Percentiles rank a stretch among this genome's conserved stretches.
phyloP scores from a whole-genome alignment of 2,888 invertebrate species.

The Hydrotaea cyrtoneurina region DNA sequence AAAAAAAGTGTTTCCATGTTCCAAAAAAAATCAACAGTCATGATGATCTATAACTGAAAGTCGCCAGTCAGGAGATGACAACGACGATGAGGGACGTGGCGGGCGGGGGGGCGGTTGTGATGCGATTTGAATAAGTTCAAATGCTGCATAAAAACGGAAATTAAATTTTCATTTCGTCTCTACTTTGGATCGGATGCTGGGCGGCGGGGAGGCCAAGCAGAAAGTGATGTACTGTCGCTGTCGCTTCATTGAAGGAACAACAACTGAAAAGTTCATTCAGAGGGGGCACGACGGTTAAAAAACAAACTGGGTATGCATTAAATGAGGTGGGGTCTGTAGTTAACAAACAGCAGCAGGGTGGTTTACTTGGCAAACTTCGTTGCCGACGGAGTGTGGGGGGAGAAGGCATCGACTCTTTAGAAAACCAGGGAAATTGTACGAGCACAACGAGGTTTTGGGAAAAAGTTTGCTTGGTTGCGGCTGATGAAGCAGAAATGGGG shows the following conservation, averaged over 20 bases:
- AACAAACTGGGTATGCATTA: conserved; percentile 12
- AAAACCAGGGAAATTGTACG: conserved; percentile 24
- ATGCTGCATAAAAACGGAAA: conserved; percentile 69
- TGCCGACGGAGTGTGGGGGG: conserved; percentile 1
- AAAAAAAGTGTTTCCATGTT: neutral
- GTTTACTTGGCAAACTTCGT: neutral
- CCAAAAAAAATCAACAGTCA: conserved; percentile 1
- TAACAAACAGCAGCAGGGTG: conserved; percentile 33
- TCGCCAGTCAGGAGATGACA: conserved; percentile 8
- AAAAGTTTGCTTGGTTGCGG: conserved; percentile 17
- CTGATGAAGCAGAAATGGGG: conserved; percentile 20
- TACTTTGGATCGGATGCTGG: neutral
- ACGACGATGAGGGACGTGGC: neutral
- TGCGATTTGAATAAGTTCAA: conserved; percentile 69
- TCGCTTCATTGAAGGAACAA: conserved; percentile 34
- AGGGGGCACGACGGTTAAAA: conserved; percentile 45
- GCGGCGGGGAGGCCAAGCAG: neutral
- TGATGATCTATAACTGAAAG: conserved; percentile 25
- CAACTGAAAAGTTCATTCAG: conserved; percentile 54
- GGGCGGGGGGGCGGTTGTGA: conserved; percentile 36
- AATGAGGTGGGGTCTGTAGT: conserved; percentile 5
- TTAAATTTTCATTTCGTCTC: conserved; percentile 67
- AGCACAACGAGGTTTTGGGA: conserved; percentile 20
- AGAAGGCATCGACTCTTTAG: neutral
- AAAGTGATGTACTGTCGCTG: conserved; percentile 17